Percentiles rank a stretch among this genome's conserved stretches.
Evolutionary conservation across 1,140 invertebrate species (phyloP).

Genomic region (Asobara japonica): DNA sequence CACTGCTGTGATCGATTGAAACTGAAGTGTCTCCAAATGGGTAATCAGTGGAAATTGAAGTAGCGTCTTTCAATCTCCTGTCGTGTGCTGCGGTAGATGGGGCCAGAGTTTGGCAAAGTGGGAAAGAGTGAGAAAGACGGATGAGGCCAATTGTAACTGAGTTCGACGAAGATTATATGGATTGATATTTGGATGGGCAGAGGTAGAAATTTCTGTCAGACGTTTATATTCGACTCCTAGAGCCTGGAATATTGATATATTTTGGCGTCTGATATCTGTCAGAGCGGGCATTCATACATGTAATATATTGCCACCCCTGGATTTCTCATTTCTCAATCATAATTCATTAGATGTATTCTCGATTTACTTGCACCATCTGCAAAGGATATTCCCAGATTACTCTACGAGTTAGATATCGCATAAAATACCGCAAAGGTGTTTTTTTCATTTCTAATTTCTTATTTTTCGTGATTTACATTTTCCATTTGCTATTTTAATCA

Average conservation of each 20-base stretch:
- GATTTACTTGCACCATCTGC: background rate
- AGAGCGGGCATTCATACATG: background rate
- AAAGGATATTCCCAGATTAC: background rate
- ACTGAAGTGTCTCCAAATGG: conserved; percentile 1
- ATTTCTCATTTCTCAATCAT: background rate
- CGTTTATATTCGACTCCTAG: conserved; percentile 24
- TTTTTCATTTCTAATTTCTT: no score
- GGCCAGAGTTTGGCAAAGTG: background rate
- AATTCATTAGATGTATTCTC: background rate
- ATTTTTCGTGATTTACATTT: no score
- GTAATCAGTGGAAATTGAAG: conserved; percentile 12
- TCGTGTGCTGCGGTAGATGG: conserved; percentile 8
- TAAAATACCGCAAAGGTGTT: no score
- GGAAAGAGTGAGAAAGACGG: background rate
- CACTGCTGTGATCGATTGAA: background rate
- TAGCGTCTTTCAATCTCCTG: conserved; percentile 8
- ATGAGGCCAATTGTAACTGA: background rate
- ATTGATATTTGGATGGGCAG: background rate
- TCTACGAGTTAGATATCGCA: no score
- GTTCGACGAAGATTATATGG: background rate
- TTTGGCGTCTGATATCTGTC: background rate
- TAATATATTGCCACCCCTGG: background rate
- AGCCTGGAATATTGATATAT: background rate
- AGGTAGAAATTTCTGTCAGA: background rate
- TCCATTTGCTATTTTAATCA: no score